Base-by-base conservation (phyloP, 2,888 invertebrate species). In the Osmoderma eremita region DNA sequence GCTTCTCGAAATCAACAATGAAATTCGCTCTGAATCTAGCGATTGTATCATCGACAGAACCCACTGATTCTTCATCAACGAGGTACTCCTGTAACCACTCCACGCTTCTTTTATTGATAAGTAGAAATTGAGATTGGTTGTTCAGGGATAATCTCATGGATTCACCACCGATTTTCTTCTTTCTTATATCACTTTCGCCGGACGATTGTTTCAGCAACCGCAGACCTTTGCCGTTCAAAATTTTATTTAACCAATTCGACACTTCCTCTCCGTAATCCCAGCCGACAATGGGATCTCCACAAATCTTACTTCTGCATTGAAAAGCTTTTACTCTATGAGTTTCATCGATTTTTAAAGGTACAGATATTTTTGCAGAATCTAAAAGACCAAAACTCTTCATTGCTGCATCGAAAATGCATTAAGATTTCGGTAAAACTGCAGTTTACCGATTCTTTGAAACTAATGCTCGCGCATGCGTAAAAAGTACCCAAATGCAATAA, bases 11-110 rank as follows among this genome's bases (percentile, higher is more conserved):
- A 71, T 90, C 88, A 12, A 97, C 85, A 1, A 97, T 86, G 41
- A 98, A 85, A 83, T 98, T 98, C n/a, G 93, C 92, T 76, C 98
- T 87, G 81, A 98, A 98, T 73, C 98, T 86, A 69, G 88, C 85
- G 2, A 92, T 84, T 38, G 94, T 84, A 71, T 87, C 86, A 36
- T 88, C 86, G 45, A 86, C 70, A 73, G 83, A 82, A 64, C 86
- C 85, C 8, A 80, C 80, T 61, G 86, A 85, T 49, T 82, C 75
- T 38, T 84, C 84, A 67, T 87, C 86, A 38, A 84, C 78, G 36
- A 92, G 84, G 80, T 85, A 88, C 58, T 86, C 83, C 65, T 83
- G 83, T 53, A 97, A 81, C 88, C 91, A 91, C 68, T 86, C 81
- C 0, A 95, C 89, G 70, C 95, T 96, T 0, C 90, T 86, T 74